Base-by-base conservation (phyloP, 2,113 vertebrate genomes). In the Actenoides lindsayi region DNA sequence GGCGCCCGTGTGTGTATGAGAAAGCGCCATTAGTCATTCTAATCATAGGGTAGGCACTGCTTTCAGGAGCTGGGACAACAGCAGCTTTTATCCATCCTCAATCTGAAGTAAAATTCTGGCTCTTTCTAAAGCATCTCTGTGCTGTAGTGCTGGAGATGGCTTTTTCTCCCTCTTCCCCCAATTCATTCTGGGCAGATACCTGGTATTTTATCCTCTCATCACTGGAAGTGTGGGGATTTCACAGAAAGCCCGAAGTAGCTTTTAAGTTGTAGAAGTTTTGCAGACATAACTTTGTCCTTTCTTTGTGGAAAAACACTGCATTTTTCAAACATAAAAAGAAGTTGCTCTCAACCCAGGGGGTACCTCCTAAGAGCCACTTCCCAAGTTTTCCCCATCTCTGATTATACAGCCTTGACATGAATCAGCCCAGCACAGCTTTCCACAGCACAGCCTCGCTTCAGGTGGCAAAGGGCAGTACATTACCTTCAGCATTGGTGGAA, bases 381-480 rank as follows among this genome's bases (percentile, higher is more conserved):
- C 89, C 67, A 79, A 79, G 82, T 74, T 95, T 87, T 93, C 56
- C 78, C 65, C 60, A 14, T 86, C 68, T 65, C 84, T 96, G 82
- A 93, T 96, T 94, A 91, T 54, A 74, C 20, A 74, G 33, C 46
- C 59, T 80, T 79, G 93, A 59, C 82, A 62, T 73, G 59, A 95
- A 90, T 79, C 81, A 78, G 56, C 63, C 35, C 83, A 78, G 90
- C 60, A 44, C 24, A 50, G 65, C 24, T 93, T 93, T 91, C 79
- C 46, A 7, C 63, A 71, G 73, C 82, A 62, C n/a, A 83, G 50
- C n/a, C 41, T 73, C 12, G 2, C 78, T 68, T 23, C 53, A 57
- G 56, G 83, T 91, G 91, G 51, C 93, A 95, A 95, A 96, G 87
- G 93, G 83, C 94, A 89, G 63, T 70, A 15, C 82, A 76, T 96